Evolutionary conservation across 2,113 vertebrate genomes (phyloP).

Genomic region (Sarotherodon lohbergeri): DNA sequence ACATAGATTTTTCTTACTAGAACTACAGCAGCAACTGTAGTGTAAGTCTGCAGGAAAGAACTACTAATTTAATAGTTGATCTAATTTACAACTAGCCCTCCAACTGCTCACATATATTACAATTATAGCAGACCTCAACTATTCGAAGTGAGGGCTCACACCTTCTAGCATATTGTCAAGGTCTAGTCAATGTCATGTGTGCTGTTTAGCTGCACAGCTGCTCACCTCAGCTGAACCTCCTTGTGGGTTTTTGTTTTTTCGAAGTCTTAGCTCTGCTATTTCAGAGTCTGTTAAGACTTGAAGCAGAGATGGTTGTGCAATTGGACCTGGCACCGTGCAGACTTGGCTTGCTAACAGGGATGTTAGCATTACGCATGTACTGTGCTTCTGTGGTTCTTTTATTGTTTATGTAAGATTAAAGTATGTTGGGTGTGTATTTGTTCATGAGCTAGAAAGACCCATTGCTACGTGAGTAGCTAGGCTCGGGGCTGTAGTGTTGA

Average conservation of each 20-base stretch:
- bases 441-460: background rate
- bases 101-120: background rate
- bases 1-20: background rate
- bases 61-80: background rate
- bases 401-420: background rate
- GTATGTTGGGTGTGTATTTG: background rate
- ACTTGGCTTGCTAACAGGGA: background rate
- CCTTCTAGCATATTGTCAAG: background rate
- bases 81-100: background rate
- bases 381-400: background rate
- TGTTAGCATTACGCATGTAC: background rate
- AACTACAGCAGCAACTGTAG: background rate
- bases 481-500: background rate
- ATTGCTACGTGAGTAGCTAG: background rate
- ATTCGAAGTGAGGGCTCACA: background rate
- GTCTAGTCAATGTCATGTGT: background rate
- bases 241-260: background rate
- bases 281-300: slow-evolving; percentile 48
- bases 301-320: slow-evolving; percentile 21
- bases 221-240: slow-evolving; percentile 24
- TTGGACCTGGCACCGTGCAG: background rate
- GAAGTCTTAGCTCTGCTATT: background rate
- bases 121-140: background rate
- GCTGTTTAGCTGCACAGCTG: background rate
- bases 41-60: background rate